These are phyloP conservation scores for Operophtera brumata DNA, from an alignment of 2,888 invertebrate species.

Conservation along the genomic window DNA sequence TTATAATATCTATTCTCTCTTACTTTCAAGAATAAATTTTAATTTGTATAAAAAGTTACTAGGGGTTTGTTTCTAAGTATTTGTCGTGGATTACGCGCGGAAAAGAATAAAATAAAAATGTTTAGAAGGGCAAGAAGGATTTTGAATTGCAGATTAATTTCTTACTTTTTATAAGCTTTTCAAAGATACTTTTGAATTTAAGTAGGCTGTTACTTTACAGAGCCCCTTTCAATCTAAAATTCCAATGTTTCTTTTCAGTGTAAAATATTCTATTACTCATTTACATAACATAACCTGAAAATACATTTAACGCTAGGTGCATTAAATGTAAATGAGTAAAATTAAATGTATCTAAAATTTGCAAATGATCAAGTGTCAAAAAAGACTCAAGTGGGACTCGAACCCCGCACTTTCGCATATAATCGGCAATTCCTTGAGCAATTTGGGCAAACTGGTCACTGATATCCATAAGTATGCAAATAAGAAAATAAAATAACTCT, in stretches of 20 bases:
- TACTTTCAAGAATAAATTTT: slow-evolving; percentile 26
- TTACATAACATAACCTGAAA: neutral
- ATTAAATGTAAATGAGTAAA: too few relatives aligned
- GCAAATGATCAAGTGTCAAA: neutral
- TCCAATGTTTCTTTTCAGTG: slow-evolving; percentile 38
- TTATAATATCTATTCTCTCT: slow-evolving; percentile 15
- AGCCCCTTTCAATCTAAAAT: slow-evolving; percentile 45
- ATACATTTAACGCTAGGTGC: too few relatives aligned
- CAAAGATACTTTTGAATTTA: slow-evolving; percentile 58
- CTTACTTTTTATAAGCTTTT: slow-evolving; percentile 67
- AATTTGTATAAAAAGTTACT: slow-evolving; percentile 26
- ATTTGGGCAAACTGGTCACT: too few relatives aligned
- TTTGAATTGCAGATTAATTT: slow-evolving; percentile 73
- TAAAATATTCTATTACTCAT: slow-evolving; percentile 9
- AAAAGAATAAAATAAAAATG: slow-evolving; percentile 47
- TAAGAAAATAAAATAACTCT: too few relatives aligned
- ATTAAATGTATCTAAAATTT: too few relatives aligned
- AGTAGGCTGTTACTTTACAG: slow-evolving; percentile 51
- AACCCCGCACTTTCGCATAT: too few relatives aligned
- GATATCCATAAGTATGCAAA: too few relatives aligned
- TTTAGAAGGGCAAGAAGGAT: slow-evolving; percentile 56
- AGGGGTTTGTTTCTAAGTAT: slow-evolving; percentile 35
- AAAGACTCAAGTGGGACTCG: too few relatives aligned
- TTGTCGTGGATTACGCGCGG: slow-evolving; percentile 49
- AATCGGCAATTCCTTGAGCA: too few relatives aligned